Conservation (phyloP, 2,888 invertebrate species). For the Thumatha senex region DNA sequence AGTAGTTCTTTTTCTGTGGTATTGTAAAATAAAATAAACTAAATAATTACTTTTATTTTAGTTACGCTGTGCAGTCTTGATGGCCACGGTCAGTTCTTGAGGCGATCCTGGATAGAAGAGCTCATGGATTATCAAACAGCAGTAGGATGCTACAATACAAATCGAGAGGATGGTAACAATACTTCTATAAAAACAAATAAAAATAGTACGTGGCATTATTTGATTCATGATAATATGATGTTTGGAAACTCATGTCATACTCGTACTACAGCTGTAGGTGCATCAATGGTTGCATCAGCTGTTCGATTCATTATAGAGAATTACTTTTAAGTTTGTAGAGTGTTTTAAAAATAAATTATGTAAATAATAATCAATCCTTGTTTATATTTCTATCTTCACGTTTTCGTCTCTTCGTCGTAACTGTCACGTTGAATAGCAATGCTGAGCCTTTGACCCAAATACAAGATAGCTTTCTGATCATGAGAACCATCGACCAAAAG, state of each 20-base stretch:
- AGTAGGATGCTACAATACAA: conserved; percentile 47
- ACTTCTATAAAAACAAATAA: not conserved
- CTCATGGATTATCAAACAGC: conserved; percentile 41
- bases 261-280: conserved; percentile 47
- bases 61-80: conserved; percentile 49
- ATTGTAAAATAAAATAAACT: too few relatives aligned
- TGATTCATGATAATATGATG: conserved; percentile 11
- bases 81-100: conserved; percentile 50
- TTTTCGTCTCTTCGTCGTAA: not conserved
- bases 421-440: too few relatives aligned
- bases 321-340: not conserved
- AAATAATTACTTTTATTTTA: too few relatives aligned
- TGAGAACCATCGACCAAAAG: too few relatives aligned
- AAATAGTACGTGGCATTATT: conserved; percentile 1
- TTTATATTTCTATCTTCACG: not conserved
- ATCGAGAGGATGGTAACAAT: not conserved
- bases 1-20: too few relatives aligned
- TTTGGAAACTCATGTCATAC: conserved; percentile 38
- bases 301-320: conserved; percentile 45
- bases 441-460: too few relatives aligned
- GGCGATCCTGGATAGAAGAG: conserved; percentile 43
- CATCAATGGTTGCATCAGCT: conserved; percentile 32
- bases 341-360: not conserved
- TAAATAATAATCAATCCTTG: not conserved
- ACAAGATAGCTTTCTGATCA: too few relatives aligned